Conservation (phyloP, 2,113 vertebrate species). For the Hylia prasina region DNA sequence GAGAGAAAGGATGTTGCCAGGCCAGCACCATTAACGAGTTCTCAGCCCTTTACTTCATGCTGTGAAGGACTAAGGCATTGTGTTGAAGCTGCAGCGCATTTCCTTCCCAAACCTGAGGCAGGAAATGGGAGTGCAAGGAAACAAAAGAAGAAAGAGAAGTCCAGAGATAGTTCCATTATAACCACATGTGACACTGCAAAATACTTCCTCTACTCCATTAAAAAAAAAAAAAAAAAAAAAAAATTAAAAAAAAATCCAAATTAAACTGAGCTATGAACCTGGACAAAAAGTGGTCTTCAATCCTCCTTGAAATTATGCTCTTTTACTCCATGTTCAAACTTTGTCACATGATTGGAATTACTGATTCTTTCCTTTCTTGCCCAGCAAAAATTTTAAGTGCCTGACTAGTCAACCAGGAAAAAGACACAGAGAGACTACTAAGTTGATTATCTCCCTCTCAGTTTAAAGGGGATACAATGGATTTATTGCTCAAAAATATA, state of each 20-base stretch:
- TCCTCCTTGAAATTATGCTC: neutral
- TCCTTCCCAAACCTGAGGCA: constrained; percentile 41
- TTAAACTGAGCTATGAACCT: neutral
- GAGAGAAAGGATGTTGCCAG: neutral
- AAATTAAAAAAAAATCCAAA: neutral
- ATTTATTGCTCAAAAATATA: neutral
- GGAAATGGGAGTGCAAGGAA: constrained; percentile 19
- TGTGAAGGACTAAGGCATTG: constrained; percentile 9
- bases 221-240: neutral
- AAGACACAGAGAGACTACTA: neutral
- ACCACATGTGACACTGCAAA: neutral
- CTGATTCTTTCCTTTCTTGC: neutral
- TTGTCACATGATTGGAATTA: neutral
- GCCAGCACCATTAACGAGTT: neutral
- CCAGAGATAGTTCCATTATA: neutral
- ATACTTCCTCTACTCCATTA: neutral
- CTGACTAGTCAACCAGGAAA: neutral
- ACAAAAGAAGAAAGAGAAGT: constrained; percentile 45
- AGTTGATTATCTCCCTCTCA: neutral
- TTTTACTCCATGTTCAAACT: neutral
- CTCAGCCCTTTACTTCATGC: neutral
- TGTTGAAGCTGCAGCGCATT: neutral
- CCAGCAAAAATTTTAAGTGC: neutral
- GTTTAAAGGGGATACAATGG: neutral
- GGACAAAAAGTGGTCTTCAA: neutral